phyloP scores from a whole-genome alignment of 2,113 vertebrate genomes.

The Halcyon malimbica region DNA sequence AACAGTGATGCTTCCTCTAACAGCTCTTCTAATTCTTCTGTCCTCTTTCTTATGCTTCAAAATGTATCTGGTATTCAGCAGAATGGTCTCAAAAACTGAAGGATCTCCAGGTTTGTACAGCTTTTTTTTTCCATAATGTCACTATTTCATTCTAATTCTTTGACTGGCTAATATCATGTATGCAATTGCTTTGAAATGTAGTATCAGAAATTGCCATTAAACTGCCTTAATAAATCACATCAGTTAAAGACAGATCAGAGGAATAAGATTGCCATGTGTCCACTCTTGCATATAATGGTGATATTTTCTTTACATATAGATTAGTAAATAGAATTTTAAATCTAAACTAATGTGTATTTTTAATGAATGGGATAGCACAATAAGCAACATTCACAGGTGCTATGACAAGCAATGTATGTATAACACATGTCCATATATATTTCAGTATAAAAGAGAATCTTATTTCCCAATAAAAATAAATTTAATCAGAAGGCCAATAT shows the following conservation, averaged over 20 bases:
- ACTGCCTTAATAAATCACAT: not conserved
- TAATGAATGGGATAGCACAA: not conserved
- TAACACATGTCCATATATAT: not conserved
- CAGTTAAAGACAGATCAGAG: not conserved
- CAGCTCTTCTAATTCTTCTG: accelerated
- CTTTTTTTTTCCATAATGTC: not conserved
- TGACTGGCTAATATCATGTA: not conserved
- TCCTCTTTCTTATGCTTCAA: not conserved
- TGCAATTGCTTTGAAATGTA: not conserved
- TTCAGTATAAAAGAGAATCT: not conserved
- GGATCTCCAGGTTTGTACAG: not conserved
- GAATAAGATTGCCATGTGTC: not conserved
- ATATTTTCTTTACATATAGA: not conserved
- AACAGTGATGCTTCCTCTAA: not conserved
- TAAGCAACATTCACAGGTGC: not conserved
- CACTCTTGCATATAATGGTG: not conserved
- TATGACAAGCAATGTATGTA: not conserved
- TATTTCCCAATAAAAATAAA: not conserved
- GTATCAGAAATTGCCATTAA: not conserved
- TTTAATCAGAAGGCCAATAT: not conserved
- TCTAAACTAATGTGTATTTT: not conserved
- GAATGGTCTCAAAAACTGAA: not conserved
- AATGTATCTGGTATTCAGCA: not conserved
- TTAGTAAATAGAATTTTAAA: not conserved
- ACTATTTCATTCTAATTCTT: not conserved